Percentiles rank a stretch among this genome's conserved stretches.
These are phyloP conservation scores for Scartelaos histophorus DNA, from an alignment of 2,113 vertebrate species.

Conservation along the genomic window DNA sequence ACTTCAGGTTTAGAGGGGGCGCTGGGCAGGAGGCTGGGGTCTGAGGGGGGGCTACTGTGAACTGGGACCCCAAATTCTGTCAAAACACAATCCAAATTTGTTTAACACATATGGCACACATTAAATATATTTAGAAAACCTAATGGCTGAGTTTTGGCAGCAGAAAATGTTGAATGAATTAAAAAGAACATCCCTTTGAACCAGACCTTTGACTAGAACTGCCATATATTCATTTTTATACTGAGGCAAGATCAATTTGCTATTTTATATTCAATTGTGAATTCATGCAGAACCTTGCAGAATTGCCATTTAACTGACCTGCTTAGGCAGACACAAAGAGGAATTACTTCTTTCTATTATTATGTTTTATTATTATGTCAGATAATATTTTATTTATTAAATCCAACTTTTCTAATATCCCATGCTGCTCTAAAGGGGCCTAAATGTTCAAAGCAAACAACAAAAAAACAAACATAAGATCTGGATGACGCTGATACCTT, in stretches of 20 bases:
- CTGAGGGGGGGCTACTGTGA: conserved; percentile 86
- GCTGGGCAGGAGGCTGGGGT: conserved; percentile 90
- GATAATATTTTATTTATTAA: not conserved
- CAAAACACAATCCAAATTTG: not conserved
- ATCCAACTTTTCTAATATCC: not conserved
- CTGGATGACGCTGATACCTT: conserved; percentile 79
- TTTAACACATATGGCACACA: not conserved
- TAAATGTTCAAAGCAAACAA: not conserved
- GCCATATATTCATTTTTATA: not conserved
- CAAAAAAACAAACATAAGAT: not conserved
- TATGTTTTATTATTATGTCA: too few species aligned
- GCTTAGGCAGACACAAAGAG: too few species aligned
- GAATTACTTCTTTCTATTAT: too few species aligned
- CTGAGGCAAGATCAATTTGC: not conserved
- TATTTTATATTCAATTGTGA: not conserved
- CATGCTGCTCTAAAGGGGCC: not conserved
- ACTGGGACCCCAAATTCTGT: conserved; percentile 91
- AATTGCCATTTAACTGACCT: not conserved
- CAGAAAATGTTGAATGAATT: not conserved
- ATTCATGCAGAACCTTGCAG: not conserved
- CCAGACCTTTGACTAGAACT: too few species aligned
- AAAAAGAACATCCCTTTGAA: not conserved
- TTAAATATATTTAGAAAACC: not conserved
- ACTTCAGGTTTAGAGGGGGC: conserved; percentile 92
- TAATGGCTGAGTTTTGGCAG: not conserved